These are phyloP conservation scores for Gobionotothen gibberifrons DNA, from an alignment of 2,797 vertebrate genomes.

Conservation along the genomic window DNA sequence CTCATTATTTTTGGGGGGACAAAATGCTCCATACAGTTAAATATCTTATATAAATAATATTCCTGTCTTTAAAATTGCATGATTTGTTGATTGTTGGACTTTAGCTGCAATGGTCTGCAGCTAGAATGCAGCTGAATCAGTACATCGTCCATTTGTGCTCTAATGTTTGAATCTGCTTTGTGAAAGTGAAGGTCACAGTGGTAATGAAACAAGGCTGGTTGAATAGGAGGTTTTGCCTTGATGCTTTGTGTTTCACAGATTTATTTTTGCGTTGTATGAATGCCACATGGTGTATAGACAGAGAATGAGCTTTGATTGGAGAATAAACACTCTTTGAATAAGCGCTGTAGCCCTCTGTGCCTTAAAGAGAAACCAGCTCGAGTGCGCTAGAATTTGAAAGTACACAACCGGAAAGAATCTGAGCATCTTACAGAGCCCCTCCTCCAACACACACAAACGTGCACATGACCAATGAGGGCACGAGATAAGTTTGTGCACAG, in stretches of 20 bases:
- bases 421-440: no score
- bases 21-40: not conserved
- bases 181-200: slow-evolving; percentile 16
- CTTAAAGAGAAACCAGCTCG: not conserved
- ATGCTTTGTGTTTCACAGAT: slow-evolving; percentile 20
- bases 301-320: slow-evolving; percentile 18
- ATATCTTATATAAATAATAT: not conserved
- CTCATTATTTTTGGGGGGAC: not conserved
- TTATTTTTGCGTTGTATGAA: slow-evolving; percentile 7
- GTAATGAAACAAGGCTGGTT: slow-evolving; percentile 28
- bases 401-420: no score
- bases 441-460: no score
- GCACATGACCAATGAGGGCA: no score
- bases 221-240: slow-evolving; percentile 36
- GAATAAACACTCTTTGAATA: slow-evolving; percentile 1
- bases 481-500: no score
- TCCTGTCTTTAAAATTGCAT: not conserved
- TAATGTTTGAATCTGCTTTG: slow-evolving; percentile 30
- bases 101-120: not conserved
- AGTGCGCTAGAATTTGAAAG: no score
- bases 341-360: not conserved
- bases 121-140: slow-evolving; percentile 48
- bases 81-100: not conserved
- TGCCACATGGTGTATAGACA: not conserved
- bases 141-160: slow-evolving; percentile 45